These are phyloP conservation scores for Thomomys bottae DNA, from an alignment of 2,113 vertebrate genomes.

Conservation along the genomic window DNA sequence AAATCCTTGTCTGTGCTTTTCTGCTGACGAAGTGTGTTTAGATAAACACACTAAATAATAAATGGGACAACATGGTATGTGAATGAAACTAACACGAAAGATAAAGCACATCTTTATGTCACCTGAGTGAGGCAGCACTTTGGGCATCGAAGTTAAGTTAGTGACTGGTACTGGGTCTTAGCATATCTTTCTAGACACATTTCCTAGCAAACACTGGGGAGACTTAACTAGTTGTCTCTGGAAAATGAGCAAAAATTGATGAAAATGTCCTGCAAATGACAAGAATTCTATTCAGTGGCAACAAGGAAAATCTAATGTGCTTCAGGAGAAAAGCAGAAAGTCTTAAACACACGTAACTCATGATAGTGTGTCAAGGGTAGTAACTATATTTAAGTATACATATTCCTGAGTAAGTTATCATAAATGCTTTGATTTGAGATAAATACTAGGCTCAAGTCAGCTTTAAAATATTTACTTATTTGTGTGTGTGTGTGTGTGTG, in stretches of 20 bases:
- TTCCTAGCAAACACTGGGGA: slow-evolving; percentile 33
- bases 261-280: slow-evolving; percentile 59
- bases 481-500: neutral
- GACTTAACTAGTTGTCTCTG: slow-evolving; percentile 37
- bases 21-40: slow-evolving; percentile 32
- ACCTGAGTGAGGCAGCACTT: neutral
- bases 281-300: slow-evolving; percentile 24
- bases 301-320: neutral
- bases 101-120: neutral
- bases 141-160: neutral
- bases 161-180: neutral
- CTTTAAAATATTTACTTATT: slow-evolving; percentile 48
- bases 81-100: neutral
- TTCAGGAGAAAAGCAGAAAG: neutral
- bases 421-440: slow-evolving; percentile 34
- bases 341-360: neutral
- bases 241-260: slow-evolving; percentile 63
- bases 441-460: neutral
- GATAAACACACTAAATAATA: slow-evolving; percentile 52
- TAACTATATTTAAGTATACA: neutral
- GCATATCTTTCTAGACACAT: slow-evolving; percentile 15
- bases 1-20: slow-evolving; percentile 31
- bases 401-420: slow-evolving; percentile 13
- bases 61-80: slow-evolving; percentile 8
- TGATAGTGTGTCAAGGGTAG: neutral